A percentile compares a stretch with the other conserved stretches of the same genome.
Conservation (phyloP, 2,797 vertebrate species). For the Enteromius radiatus region DNA sequence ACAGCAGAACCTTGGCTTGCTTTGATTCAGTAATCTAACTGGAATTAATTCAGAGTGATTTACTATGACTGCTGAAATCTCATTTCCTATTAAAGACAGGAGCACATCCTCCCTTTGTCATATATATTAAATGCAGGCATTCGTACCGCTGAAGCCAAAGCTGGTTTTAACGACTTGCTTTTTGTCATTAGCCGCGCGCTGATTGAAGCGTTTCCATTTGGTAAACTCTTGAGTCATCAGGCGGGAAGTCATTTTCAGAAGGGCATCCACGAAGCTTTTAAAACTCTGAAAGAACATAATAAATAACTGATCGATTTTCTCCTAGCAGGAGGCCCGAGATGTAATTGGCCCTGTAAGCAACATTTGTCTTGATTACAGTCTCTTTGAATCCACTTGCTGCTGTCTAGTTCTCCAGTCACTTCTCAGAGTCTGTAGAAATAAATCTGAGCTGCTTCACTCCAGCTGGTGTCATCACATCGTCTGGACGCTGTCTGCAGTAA, state of each 20-base stretch:
- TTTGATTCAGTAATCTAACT: constrained; percentile 29
- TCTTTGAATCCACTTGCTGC: constrained; percentile 64
- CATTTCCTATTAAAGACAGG: constrained; percentile 22
- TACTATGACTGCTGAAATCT: constrained; percentile 30
- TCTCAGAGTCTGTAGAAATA: constrained; percentile 48
- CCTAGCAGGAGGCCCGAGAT: constrained; percentile 50
- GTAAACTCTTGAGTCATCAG: constrained; percentile 66
- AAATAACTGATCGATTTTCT: constrained; percentile 73
- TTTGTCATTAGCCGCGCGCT: constrained; percentile 29
- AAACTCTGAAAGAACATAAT: constrained; percentile 67
- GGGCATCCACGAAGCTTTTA: constrained; percentile 50
- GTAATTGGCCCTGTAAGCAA: constrained; percentile 66
- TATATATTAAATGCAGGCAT: constrained; percentile 20
- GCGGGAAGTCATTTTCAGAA: constrained; percentile 70
- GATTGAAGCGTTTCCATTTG: constrained; percentile 63
- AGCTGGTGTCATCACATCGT: constrained; percentile 55
- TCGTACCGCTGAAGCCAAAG: not conserved
- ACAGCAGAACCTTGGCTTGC: not conserved
- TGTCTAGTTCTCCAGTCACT: constrained; percentile 67
- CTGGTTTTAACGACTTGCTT: constrained; percentile 16
- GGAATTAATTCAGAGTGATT: constrained; percentile 32
- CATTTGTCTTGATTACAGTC: constrained; percentile 76
- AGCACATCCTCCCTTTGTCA: constrained; percentile 12
- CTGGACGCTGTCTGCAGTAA: constrained; percentile 9
- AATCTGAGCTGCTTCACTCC: constrained; percentile 42